Percentiles rank a stretch among this genome's conserved stretches.
phyloP scores from a whole-genome alignment of 2,797 vertebrate species.

The Smutsia temminckii region DNA sequence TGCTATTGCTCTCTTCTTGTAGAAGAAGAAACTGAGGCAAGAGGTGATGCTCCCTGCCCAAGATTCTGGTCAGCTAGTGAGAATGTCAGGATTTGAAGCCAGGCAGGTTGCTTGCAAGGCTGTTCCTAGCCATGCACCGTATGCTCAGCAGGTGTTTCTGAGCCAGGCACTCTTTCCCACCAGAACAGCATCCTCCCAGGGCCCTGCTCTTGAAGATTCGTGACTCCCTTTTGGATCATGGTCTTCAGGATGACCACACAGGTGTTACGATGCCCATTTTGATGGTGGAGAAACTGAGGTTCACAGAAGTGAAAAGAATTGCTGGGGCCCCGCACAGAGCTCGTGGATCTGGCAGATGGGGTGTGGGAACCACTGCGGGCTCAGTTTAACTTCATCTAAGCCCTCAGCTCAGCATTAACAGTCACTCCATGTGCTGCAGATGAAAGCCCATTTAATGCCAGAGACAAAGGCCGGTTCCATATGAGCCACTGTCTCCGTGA shows the following conservation, averaged over 20 bases:
- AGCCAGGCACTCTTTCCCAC: accelerated
- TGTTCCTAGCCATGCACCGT: accelerated
- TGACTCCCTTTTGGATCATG: accelerated
- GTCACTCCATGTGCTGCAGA: accelerated
- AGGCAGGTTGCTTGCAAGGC: background rate
- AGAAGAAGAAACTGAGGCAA: background rate
- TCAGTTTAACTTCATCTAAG: background rate
- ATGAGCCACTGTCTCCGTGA: background rate
- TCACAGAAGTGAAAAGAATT: background rate
- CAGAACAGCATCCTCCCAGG: background rate
- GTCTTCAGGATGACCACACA: background rate
- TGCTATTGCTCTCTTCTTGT: background rate
- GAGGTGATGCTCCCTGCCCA: too few relatives aligned
- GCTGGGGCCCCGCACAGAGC: background rate
- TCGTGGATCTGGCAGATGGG: accelerated
- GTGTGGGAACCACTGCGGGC: background rate
- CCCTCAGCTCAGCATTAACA: background rate
- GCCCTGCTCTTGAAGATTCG: background rate
- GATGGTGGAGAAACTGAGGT: background rate
- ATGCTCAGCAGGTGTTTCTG: background rate
- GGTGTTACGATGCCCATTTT: background rate
- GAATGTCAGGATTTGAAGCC: background rate
- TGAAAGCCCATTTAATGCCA: background rate
- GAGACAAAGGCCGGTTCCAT: accelerated
- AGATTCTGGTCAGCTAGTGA: background rate